Evolutionary conservation across 1,140 invertebrate species (phyloP).

Genomic region (Schlechtendalia chinensis): DNA sequence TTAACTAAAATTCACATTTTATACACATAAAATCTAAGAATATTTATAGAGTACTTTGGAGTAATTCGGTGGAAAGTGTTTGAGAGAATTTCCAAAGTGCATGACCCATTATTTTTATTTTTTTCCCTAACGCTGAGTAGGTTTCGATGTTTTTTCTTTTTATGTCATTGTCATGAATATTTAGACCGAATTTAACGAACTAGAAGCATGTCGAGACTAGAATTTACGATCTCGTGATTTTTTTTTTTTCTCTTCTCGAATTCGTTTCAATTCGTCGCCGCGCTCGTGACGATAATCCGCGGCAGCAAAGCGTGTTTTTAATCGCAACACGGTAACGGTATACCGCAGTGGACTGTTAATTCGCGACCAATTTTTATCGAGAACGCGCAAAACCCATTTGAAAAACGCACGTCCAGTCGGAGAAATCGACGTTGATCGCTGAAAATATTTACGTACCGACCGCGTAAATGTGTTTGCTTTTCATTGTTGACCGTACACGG

Average conservation of each 20-base stretch:
- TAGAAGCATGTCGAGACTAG: background rate
- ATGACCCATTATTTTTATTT: slow-evolving; percentile 24
- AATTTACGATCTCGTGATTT: background rate
- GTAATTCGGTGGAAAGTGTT: background rate
- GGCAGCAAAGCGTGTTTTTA: too few relatives aligned
- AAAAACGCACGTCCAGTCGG: background rate
- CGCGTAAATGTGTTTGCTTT: too few relatives aligned
- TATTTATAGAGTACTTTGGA: background rate
- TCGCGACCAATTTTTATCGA: background rate
- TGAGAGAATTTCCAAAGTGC: background rate
- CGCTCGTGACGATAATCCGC: background rate
- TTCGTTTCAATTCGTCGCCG: background rate
- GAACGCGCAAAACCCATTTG: background rate
- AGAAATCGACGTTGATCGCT: background rate
- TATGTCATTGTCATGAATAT: slow-evolving; percentile 14
- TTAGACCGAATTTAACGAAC: slow-evolving; percentile 3
- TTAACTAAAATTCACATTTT: background rate
- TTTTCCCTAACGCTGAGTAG: slow-evolving; percentile 9
- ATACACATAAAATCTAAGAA: slow-evolving; percentile 1
- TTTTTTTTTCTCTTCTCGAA: too few relatives aligned
- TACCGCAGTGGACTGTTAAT: background rate
- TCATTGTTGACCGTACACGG: too few relatives aligned
- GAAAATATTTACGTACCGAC: background rate
- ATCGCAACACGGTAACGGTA: background rate
- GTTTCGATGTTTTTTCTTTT: slow-evolving; percentile 3